Evolutionary conservation across 2,888 invertebrate genomes (phyloP), one percentile per base, ranked within the genome.

Genomic region (Allygus modestus): DNA sequence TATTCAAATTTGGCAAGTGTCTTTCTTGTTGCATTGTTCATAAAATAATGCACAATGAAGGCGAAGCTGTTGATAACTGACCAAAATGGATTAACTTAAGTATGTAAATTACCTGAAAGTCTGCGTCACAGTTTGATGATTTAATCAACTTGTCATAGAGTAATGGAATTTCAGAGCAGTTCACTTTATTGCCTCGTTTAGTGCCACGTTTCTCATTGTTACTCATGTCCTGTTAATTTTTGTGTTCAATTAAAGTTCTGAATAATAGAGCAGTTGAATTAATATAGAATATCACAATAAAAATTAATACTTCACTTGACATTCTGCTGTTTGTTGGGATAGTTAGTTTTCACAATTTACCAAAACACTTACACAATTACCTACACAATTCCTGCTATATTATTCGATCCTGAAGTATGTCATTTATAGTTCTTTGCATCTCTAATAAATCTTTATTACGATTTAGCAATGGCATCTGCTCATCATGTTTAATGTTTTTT

Each of bases 101-200:
- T 65, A 65, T 65, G 65, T 65, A 65, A 65, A 65, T 65, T 65
- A 65, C 28, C 28, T 31, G 28, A 65, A 65, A 26, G 65, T 65
- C 65, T 9, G 65, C 65, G 65, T 65, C 65, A 65, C 28, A 28
- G 65, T 65, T 65, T 65, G 65, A 65, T 65, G 65, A 65, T 65
- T 65, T 65, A 65, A 65, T 65, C 65, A 65, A 65, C 65, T 65
- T 65, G 58, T 65, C 65, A 65, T 31, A 65, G 28, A 65, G 65
- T 65, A 65, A 65, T 65, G 65, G 65, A 65, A 65, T 65, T 65
- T 65, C 65, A 31, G 65, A 65, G 31, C 65, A 65, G 65, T 65
- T 65, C 65, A 65, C 28, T 65, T 65, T 65, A 65, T 65, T 65
- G 65, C 28, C 65, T 28, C 17, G 54, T 28, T 65, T 65, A 17